Percentiles rank a stretch among this genome's conserved stretches.
Conservation (phyloP, 2,113 vertebrate species). For the Vulpes vulpes region DNA sequence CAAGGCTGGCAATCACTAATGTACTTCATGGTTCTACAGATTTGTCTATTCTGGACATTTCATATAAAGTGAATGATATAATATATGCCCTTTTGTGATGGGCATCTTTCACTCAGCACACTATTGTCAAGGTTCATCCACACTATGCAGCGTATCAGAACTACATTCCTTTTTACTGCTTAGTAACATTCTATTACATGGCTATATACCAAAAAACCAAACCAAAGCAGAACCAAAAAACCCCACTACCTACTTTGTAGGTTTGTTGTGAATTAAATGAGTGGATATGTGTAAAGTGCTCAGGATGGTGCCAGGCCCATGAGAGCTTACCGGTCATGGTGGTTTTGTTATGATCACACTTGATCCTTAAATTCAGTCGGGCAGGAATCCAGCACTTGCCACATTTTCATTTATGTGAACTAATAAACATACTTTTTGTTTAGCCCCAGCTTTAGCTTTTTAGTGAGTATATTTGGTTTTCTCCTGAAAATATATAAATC, state of each 20-base stretch:
- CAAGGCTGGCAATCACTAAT: neutral
- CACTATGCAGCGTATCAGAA: neutral
- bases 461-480: neutral
- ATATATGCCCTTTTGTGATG: neutral
- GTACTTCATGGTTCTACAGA: neutral
- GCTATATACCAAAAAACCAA: neutral
- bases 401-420: constrained; percentile 12
- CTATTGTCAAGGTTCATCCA: neutral
- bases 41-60: neutral
- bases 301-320: neutral
- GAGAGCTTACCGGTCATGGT: neutral
- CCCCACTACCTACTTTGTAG: neutral
- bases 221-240: neutral
- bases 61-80: neutral
- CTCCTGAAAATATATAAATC: neutral
- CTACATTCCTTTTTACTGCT: neutral
- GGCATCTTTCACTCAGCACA: neutral
- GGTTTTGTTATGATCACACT: neutral
- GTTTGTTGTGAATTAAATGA: neutral
- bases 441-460: neutral
- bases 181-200: neutral
- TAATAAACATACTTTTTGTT: neutral
- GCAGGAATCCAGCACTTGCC: neutral
- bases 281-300: neutral
- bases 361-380: neutral